Conservation (phyloP, 2,113 vertebrate genomes). For the Apeltes quadracus region DNA sequence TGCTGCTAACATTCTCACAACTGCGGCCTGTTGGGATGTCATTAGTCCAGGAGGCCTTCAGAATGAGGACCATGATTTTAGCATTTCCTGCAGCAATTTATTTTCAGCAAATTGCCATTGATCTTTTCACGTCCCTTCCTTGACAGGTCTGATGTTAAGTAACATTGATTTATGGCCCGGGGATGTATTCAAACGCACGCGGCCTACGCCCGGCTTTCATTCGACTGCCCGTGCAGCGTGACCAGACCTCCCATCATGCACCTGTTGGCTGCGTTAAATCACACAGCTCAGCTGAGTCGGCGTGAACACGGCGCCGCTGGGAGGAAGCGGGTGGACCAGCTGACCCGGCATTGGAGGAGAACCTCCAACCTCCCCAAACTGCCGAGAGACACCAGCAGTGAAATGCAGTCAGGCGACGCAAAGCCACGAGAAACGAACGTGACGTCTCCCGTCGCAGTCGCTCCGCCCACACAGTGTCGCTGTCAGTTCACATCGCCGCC, state of each 20-base stretch:
- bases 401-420: background rate
- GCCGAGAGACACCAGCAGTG: conserved; percentile 15
- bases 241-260: background rate
- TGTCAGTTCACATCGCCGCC: conserved; percentile 36
- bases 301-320: background rate
- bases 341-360: conserved; percentile 15
- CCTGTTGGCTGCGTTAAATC: background rate
- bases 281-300: background rate
- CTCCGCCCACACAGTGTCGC: conserved; percentile 51
- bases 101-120: background rate
- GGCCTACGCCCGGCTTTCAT: background rate
- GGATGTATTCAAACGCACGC: background rate
- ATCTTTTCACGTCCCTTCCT: background rate
- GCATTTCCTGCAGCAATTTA: background rate
- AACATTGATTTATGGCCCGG: too few species aligned
- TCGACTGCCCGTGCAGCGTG: background rate
- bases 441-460: conserved; percentile 34
- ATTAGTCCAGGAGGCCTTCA: background rate
- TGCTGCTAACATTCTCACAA: background rate
- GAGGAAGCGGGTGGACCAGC: background rate
- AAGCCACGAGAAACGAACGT: conserved; percentile 30
- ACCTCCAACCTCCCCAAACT: background rate
- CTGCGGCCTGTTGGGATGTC: background rate
- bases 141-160: too few species aligned
- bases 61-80: background rate